These are phyloP conservation scores for Drosophila histrio DNA, from an alignment of 2,888 invertebrate genomes.

Conservation along the genomic window DNA sequence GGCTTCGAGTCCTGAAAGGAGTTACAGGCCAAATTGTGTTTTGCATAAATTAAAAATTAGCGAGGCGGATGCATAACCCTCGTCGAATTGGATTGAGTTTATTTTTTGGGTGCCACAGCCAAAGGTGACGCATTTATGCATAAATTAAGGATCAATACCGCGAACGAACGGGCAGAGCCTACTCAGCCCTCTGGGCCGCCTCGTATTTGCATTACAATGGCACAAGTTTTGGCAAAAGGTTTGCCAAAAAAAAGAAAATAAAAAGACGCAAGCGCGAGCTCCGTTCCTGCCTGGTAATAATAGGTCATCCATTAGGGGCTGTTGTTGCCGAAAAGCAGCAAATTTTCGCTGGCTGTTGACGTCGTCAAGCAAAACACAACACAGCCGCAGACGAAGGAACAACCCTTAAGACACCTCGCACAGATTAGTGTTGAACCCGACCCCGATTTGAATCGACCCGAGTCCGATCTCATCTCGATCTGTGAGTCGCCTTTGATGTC, in stretches of 20 bases:
- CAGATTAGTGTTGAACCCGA: slow-evolving; percentile 63
- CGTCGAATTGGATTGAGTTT: slow-evolving; percentile 8
- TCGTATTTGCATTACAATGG: slow-evolving; percentile 71
- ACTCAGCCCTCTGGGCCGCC: slow-evolving; percentile 44
- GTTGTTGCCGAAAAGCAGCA: slow-evolving; percentile 37
- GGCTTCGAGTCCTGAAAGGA: slow-evolving; percentile 21
- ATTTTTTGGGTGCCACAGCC: slow-evolving; percentile 31
- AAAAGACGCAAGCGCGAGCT: slow-evolving; percentile 53
- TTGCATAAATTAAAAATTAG: slow-evolving; percentile 79
- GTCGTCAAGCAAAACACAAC: slow-evolving; percentile 64
- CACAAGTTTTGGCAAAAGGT: slow-evolving; percentile 47
- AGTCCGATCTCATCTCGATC: slow-evolving; percentile 41
- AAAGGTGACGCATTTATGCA: slow-evolving; percentile 82
- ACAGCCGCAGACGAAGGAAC: slow-evolving; percentile 42
- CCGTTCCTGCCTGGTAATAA: slow-evolving; percentile 56
- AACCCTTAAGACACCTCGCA: slow-evolving; percentile 58
- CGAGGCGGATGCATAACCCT: slow-evolving; percentile 49
- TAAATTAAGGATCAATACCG: slow-evolving; percentile 84
- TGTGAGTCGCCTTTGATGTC: slow-evolving; percentile 64
- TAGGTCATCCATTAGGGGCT: slow-evolving; percentile 74
- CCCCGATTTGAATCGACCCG: slow-evolving; percentile 12
- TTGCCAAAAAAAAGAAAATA: slow-evolving; percentile 75
- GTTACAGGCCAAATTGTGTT: slow-evolving; percentile 57
- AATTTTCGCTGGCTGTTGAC: slow-evolving; percentile 66
- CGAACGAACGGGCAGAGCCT: slow-evolving; percentile 34